Evolutionary conservation across 2,888 invertebrate species (phyloP), one percentile per base, ranked within the genome.

Genomic region (Muschampia plurimacula): DNA sequence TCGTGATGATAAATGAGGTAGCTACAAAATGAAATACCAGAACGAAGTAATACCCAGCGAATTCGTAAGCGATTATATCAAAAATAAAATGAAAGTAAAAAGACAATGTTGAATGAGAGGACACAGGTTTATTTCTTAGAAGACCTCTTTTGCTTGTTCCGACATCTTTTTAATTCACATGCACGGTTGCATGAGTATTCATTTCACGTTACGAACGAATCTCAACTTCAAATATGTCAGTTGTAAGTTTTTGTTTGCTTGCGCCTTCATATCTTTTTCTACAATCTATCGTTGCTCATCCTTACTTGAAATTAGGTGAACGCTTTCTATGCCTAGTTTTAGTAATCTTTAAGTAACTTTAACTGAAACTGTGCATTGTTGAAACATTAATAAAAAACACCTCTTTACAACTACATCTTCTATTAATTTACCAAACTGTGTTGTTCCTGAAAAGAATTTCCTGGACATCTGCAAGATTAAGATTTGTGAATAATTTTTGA

Each of bases 121-220:
- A 65, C 65, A 66, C 39, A n/a, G 52, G 52, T 72, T 67, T 13
- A 15, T 13, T 72, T 72, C 67, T 62, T 32, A 62, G 72, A 67
- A 67, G 12, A 32, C 1, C 32, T 67, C 55, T 55, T 65, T 62
- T 36, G 44, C 52, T 52, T 67, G 41, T 62, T 44, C 72, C 44
- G 72, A 67, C 66, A n/a, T 60, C 66, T 22, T 67, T 41, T 67
- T 67, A 41, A 67, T 67, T 72, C 67, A 32, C 55, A 67, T 72
- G 67, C 41, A 72, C 55, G 62, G 63, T 55, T 67, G 67, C 32
- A 72, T 62, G 62, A 69, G 72, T 67, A 67, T 67, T 67, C 67
- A 36, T 72, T 72, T 62, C 67, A 67, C 57, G 60, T 72, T 72
- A 52, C 67, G 12, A 62, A 60, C n/a, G 66, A 59, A 46, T 67